Percentiles rank a stretch among this genome's conserved stretches.
Conservation (phyloP, 1,140 invertebrate species). For the Hermetia illucens region DNA sequence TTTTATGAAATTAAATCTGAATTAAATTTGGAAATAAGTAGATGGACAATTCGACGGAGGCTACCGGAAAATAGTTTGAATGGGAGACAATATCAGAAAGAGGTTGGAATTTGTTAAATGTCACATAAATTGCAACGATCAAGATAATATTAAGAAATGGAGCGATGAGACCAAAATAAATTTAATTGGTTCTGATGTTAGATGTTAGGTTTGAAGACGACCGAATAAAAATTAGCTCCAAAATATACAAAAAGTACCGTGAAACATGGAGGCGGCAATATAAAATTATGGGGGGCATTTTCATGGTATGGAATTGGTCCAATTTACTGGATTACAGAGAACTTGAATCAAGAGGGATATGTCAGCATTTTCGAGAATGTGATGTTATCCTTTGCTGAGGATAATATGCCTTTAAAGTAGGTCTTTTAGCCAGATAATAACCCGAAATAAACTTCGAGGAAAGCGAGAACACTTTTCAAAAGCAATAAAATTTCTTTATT, state of each 20-base stretch:
- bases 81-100: background rate
- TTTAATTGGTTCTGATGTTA: slow-evolving; percentile 1
- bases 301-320: slow-evolving; percentile 5
- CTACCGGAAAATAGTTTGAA: background rate
- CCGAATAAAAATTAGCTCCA: slow-evolving; percentile 2
- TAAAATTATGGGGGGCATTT: slow-evolving; percentile 13
- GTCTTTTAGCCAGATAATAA: slow-evolving; percentile 19
- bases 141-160: slow-evolving; percentile 1
- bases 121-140: background rate
- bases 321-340: slow-evolving; percentile 8
- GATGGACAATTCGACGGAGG: background rate
- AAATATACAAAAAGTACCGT: slow-evolving; percentile 10
- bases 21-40: background rate
- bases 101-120: background rate
- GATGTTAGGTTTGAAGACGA: slow-evolving; percentile 3
- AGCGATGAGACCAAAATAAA: slow-evolving; percentile 1
- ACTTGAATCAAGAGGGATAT: slow-evolving; percentile 12
- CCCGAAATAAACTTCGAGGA: slow-evolving; percentile 14
- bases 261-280: slow-evolving; percentile 12
- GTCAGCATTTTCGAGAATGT: slow-evolving; percentile 8
- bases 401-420: slow-evolving; percentile 8
- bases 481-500: slow-evolving; percentile 1
- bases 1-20: background rate
- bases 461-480: slow-evolving; percentile 7
- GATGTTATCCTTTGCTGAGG: slow-evolving; percentile 7